Percentiles rank a stretch among this genome's conserved stretches.
Conservation (phyloP, 2,888 invertebrate genomes). For the Coenonympha arcania region DNA sequence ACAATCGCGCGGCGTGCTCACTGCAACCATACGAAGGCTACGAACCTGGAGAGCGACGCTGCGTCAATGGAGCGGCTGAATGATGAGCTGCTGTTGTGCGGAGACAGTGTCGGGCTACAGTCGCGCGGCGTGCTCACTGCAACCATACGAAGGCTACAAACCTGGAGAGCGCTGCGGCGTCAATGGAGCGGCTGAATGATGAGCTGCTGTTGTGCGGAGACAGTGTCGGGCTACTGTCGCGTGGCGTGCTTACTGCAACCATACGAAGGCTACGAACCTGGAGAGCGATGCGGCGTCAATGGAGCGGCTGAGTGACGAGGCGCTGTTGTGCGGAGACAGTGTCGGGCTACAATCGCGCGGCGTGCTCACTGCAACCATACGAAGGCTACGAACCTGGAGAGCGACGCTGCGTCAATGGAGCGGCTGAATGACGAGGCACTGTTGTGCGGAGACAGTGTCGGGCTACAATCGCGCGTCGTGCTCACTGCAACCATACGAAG, state of each 20-base stretch:
- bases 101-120: conserved; percentile 87
- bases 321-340: conserved; percentile 83
- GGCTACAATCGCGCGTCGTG: conserved; percentile 88
- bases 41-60: conserved; percentile 76
- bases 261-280: conserved; percentile 63
- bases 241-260: no score
- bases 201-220: conserved; percentile 83
- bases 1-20: conserved; percentile 86
- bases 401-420: conserved; percentile 79
- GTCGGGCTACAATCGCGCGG: conserved; percentile 90
- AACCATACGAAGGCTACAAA: conserved; percentile 41
- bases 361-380: no score
- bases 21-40: no score
- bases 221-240: conserved; percentile 87
- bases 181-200: conserved; percentile 83
- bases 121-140: no score
- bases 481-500: no score
- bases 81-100: conserved; percentile 80
- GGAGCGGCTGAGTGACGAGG: conserved; percentile 82
- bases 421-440: conserved; percentile 81
- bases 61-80: conserved; percentile 84
- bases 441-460: conserved; percentile 86
- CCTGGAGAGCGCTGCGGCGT: conserved; percentile 79
- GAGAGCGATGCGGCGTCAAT: conserved; percentile 79
- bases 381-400: conserved; percentile 72